Evolutionary conservation across 2,888 invertebrate genomes (phyloP).

Genomic region (Eretmocerus hayati): DNA sequence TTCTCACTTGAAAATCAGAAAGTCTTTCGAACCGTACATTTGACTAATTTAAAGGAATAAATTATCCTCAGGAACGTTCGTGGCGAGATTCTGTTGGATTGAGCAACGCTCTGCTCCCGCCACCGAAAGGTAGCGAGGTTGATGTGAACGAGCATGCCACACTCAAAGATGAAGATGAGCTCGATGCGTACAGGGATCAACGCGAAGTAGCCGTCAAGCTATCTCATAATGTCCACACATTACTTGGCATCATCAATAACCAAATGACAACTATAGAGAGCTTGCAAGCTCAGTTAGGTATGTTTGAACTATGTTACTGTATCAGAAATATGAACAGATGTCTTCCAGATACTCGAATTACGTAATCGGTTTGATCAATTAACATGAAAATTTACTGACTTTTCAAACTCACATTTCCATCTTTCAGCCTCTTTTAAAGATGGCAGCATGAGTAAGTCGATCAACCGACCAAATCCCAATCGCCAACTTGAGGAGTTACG

Average conservation of each 20-base stretch:
- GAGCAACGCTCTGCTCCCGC: conserved; percentile 28
- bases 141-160: conserved; percentile 22
- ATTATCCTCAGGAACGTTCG: conserved; percentile 33
- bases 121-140: conserved; percentile 26
- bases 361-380: too few relatives aligned
- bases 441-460: conserved; percentile 31
- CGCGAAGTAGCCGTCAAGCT: conserved; percentile 72
- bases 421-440: not conserved
- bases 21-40: not conserved
- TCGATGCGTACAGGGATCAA: conserved; percentile 50
- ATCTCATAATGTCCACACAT: conserved; percentile 79
- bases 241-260: conserved; percentile 81
- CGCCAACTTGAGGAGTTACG: conserved; percentile 87
- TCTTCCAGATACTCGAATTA: too few relatives aligned
- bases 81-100: conserved; percentile 36
- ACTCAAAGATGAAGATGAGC: conserved; percentile 29
- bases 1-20: not conserved
- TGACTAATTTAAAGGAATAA: not conserved
- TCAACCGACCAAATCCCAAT: conserved; percentile 57
- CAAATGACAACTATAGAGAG: conserved; percentile 84
- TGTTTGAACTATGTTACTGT: too few relatives aligned
- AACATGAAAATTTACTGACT: not conserved
- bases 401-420: not conserved
- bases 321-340: too few relatives aligned
- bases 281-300: conserved; percentile 68